phyloP scores from a whole-genome alignment of 2,797 vertebrate genomes.

The Gambelia wislizenii region DNA sequence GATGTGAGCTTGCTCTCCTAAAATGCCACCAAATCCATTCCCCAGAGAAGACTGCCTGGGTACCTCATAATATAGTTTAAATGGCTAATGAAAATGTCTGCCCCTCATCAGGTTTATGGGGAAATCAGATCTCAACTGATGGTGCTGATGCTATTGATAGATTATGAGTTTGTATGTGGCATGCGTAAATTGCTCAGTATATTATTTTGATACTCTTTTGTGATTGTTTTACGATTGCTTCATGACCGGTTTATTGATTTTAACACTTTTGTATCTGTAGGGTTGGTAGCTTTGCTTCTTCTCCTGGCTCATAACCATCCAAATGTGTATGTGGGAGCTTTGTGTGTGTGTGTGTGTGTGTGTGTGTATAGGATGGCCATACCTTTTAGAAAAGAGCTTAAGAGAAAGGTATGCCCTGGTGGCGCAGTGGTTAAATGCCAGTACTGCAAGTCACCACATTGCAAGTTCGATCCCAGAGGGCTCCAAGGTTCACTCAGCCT shows the following conservation, averaged over 20 bases:
- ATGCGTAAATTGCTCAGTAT: background rate
- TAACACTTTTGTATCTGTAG: background rate
- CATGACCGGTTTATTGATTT: background rate
- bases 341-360: too few species aligned
- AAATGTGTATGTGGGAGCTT: too few species aligned
- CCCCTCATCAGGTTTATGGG: background rate
- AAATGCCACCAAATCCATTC: background rate
- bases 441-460: too few species aligned
- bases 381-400: background rate
- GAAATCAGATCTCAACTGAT: background rate
- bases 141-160: background rate
- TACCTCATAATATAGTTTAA: background rate
- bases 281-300: background rate
- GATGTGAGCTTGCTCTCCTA: background rate
- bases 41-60: background rate
- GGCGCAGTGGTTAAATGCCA: too few species aligned
- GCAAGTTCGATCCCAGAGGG: too few species aligned
- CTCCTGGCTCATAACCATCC: background rate
- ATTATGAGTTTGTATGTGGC: background rate
- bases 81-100: background rate
- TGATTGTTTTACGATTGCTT: constrained; percentile 1
- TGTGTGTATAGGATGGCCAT: background rate
- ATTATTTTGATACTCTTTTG: constrained; percentile 8
- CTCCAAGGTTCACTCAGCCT: too few species aligned
- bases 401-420: too few species aligned